phyloP scores from a whole-genome alignment of 2,113 vertebrate species.

The Hypomesus transpacificus region DNA sequence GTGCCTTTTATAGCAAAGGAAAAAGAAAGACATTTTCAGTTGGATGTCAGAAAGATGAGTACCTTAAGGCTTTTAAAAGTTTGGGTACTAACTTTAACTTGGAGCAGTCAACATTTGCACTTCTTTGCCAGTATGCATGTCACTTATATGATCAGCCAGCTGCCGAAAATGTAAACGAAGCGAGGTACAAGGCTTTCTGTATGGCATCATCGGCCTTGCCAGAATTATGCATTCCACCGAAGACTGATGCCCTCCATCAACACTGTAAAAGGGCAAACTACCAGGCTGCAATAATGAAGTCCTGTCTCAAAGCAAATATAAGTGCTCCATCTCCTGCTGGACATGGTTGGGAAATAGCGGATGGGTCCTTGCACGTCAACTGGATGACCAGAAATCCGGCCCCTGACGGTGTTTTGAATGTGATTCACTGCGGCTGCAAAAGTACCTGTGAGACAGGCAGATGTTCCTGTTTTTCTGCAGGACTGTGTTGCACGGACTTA shows the following conservation, averaged over 20 bases:
- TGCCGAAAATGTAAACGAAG: constrained; percentile 29
- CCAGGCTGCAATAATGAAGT: constrained; percentile 31
- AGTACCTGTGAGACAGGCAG: no score
- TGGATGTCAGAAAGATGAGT: constrained; percentile 8
- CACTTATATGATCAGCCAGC: constrained; percentile 33
- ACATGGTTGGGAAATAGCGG: no score
- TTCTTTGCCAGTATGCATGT: constrained; percentile 37
- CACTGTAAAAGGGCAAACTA: constrained; percentile 41
- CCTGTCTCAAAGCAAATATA: no score
- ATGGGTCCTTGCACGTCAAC: no score
- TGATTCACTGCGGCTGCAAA: no score
- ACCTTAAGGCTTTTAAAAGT: constrained; percentile 32
- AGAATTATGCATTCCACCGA: constrained; percentile 23
- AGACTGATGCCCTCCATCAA: constrained; percentile 1
- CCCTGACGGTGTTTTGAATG: no score
- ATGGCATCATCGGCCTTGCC: constrained; percentile 30
- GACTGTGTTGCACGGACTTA: no score
- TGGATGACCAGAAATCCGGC: no score
- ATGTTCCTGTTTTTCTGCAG: no score
- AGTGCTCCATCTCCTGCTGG: no score
- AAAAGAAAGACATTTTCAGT: constrained; percentile 33
- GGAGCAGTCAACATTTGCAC: constrained; percentile 24
- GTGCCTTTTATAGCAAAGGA: constrained; percentile 34
- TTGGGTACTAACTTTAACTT: constrained; percentile 32
- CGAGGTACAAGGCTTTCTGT: constrained; percentile 33